Evolutionary conservation across 1,140 invertebrate species (phyloP).

Genomic region (Diabrotica virgifera): DNA sequence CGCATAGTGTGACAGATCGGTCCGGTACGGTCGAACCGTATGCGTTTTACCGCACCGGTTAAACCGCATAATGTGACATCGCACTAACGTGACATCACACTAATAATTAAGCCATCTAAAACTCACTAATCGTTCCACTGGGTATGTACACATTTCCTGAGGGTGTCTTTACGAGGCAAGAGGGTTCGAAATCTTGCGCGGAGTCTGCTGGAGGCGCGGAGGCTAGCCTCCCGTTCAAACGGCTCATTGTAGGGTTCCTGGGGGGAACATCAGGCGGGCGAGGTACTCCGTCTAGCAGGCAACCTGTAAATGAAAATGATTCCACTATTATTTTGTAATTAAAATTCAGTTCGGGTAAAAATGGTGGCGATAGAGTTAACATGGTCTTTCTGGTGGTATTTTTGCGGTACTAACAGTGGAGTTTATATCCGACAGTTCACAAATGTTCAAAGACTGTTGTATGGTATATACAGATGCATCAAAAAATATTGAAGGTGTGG

Average conservation of each 20-base stretch:
- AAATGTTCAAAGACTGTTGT: too few relatives aligned
- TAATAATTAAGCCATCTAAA: conserved; percentile 22
- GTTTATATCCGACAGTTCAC: too few relatives aligned
- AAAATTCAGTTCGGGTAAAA: neutral
- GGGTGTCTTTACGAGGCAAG: conserved; percentile 84
- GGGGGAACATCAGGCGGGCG: conserved; percentile 84
- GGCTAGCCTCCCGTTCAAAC: conserved; percentile 78
- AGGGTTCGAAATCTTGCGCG: conserved; percentile 85
- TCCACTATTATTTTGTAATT: conserved; percentile 9
- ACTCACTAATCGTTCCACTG: conserved; percentile 67
- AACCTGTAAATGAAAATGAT: conserved; percentile 63
- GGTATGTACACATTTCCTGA: conserved; percentile 92
- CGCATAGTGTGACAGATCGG: too few relatives aligned
- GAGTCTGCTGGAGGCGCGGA: conserved; percentile 63
- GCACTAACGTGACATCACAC: too few relatives aligned
- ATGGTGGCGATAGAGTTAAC: neutral
- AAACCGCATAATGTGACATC: too few relatives aligned
- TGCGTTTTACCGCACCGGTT: too few relatives aligned
- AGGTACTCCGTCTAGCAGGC: conserved; percentile 76
- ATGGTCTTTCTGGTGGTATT: conserved; percentile 10
- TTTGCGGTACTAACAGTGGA: neutral
- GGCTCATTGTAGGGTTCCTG: conserved; percentile 82
- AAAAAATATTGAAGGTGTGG: too few relatives aligned
- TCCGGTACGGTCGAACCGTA: too few relatives aligned
- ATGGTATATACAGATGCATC: too few relatives aligned